Evolutionary conservation across 2,797 vertebrate genomes (phyloP).

Genomic region (Falco cherrug): DNA sequence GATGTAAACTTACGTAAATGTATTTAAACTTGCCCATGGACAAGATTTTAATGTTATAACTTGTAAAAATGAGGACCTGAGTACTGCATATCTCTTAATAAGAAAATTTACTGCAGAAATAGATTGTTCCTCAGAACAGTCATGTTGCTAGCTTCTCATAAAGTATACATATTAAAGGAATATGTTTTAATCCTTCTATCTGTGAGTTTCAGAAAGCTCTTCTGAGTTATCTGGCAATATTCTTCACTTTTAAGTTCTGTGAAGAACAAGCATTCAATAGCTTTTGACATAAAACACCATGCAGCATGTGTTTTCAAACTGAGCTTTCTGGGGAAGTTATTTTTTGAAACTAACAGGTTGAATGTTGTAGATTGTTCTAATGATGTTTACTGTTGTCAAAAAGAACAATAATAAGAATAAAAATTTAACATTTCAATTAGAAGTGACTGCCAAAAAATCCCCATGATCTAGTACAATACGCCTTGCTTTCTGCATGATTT

Average conservation of each 20-base stretch:
- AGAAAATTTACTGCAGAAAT: slow-evolving; percentile 7
- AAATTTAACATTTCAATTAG: neutral
- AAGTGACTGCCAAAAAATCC: neutral
- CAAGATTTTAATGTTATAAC: neutral
- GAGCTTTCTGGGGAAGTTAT: slow-evolving; percentile 2
- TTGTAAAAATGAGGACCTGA: neutral
- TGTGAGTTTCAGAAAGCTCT: slow-evolving; percentile 9
- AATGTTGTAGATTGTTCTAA: neutral
- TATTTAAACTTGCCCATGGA: neutral
- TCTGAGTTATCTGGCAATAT: neutral
- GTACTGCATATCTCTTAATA: neutral
- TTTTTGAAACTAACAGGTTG: slow-evolving; percentile 27
- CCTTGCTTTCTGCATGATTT: neutral
- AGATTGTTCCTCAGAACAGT: neutral
- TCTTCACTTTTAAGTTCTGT: neutral
- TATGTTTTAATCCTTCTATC: neutral
- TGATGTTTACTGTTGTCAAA: neutral
- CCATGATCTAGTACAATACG: neutral
- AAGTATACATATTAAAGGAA: slow-evolving; percentile 11
- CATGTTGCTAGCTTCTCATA: neutral
- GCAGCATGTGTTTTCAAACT: neutral
- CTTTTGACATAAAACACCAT: slow-evolving; percentile 9
- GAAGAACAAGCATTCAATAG: neutral
- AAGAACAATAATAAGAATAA: neutral
- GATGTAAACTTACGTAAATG: neutral